Conservation (phyloP, 1,140 invertebrate genomes). For the Conopomorpha cramerella region DNA sequence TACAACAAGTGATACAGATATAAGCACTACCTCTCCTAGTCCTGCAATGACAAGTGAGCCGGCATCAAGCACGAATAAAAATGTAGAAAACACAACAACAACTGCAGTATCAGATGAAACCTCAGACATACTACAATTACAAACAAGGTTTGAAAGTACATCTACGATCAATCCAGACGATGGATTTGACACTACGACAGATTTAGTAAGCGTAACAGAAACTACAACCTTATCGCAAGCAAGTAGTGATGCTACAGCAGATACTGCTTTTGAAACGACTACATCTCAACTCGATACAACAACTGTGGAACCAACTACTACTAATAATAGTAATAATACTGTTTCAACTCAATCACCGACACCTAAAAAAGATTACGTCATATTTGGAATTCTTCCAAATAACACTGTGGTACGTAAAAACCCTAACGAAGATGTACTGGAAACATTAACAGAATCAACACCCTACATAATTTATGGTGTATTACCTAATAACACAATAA, state of each 20-base stretch:
- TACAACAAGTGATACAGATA: not conserved
- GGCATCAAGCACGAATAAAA: too few relatives aligned
- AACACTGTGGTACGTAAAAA: slow-evolving; percentile 75
- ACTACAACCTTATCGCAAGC: slow-evolving; percentile 20
- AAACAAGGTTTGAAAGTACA: not conserved
- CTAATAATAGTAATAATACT: slow-evolving; percentile 16
- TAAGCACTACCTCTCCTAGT: not conserved
- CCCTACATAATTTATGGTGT: slow-evolving; percentile 74
- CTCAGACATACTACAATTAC: not conserved
- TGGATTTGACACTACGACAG: slow-evolving; percentile 18
- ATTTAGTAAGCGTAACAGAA: slow-evolving; percentile 15
- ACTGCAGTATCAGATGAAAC: too few relatives aligned
- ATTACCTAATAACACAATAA: slow-evolving; percentile 72
- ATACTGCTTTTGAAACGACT: slow-evolving; percentile 32
- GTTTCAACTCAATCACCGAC: slow-evolving; percentile 19
- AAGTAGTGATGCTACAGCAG: slow-evolving; percentile 22
- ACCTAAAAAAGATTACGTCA: slow-evolving; percentile 68
- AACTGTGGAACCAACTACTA: slow-evolving; percentile 17
- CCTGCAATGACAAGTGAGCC: too few relatives aligned
- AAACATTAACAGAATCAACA: slow-evolving; percentile 68
- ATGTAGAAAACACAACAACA: too few relatives aligned
- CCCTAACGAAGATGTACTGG: slow-evolving; percentile 67
- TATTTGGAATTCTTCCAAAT: slow-evolving; percentile 74
- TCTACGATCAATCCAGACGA: slow-evolving; percentile 2
- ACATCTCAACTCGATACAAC: slow-evolving; percentile 25